phyloP scores from a whole-genome alignment of 2,797 vertebrate species.

The Rhinella marina region DNA sequence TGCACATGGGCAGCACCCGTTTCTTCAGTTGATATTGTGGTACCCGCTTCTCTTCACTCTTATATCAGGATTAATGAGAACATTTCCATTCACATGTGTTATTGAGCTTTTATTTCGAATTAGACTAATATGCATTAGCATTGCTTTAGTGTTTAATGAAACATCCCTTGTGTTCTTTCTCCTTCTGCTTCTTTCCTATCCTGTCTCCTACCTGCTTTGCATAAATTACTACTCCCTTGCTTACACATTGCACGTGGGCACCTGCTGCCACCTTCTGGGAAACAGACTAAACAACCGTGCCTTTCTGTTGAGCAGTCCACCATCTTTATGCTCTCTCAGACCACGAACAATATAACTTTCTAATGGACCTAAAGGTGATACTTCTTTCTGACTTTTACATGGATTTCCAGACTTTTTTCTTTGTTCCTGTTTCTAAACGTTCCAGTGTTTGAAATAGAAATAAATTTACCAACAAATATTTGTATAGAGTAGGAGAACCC shows the following conservation, averaged over 20 bases:
- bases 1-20: no score
- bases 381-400: slow-evolving; percentile 74
- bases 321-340: slow-evolving; percentile 99
- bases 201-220: slow-evolving; percentile 73
- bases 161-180: slow-evolving; percentile 77
- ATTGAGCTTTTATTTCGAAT: slow-evolving; percentile 53
- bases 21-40: no score
- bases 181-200: slow-evolving; percentile 64
- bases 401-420: slow-evolving; percentile 32
- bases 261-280: slow-evolving; percentile 76
- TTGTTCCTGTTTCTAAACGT: not conserved
- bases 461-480: not conserved
- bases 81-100: not conserved
- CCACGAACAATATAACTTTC: slow-evolving; percentile 98
- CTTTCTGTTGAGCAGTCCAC: slow-evolving; percentile 96
- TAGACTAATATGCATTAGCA: slow-evolving; percentile 59
- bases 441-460: not conserved
- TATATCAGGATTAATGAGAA: not conserved
- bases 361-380: slow-evolving; percentile 90
- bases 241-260: slow-evolving; percentile 72
- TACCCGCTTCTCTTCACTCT: no score
- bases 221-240: slow-evolving; percentile 76
- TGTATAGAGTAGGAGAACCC: not conserved
- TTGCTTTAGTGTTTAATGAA: slow-evolving; percentile 70
- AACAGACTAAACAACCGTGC: slow-evolving; percentile 89